Base-by-base conservation (phyloP, 2,888 invertebrate species). In the Rhaphigaster nebulosa region DNA sequence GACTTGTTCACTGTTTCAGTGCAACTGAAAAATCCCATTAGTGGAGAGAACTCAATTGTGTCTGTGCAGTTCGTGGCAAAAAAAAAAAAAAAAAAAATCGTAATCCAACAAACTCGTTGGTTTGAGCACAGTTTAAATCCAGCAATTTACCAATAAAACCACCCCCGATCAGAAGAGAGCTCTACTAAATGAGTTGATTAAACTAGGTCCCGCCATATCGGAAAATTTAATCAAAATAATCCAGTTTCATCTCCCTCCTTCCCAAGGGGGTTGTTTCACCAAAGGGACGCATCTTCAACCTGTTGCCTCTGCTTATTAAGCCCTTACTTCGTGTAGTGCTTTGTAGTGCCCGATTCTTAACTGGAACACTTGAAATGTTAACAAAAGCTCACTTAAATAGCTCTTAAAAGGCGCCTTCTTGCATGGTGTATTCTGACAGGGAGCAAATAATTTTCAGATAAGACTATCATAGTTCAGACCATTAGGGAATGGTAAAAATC, bases 191-290 rank as follows among this genome's bases (percentile, higher is more conserved):
- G 41, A 84, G 26, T 84, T 84, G 84, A 84, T 84, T 84, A 84
- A 84, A 84, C 84, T 84, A 84, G 26, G 26, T n/a, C 2, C 45
- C 45, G n/a, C 84, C 45, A 84, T 45, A 84, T 84, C 45, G 84
- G 84, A 26, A 84, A 84, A 84, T 84, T 84, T 45, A 84, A 84
- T 84, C 84, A 84, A 84, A 84, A 84, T 84, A 84, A 84, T 41
- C 45, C 41, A n/a, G 84, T 45, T 45, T 45, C n/a, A 41, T 12
- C 13, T 5, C 45, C 0, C 15, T 10, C 20, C 23, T 26, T 8
- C 12, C 23, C 0, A 12, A 6, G 13, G 45, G 45, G 34, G 1
- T 76, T 8, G 45, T 15, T 45, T 4, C 84, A 15, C 84, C 45
- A 84, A 84, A 84, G 84, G 84, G 45, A 84, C 41, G 45, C 50